Evolutionary conservation across 2,797 vertebrate species (phyloP).

Genomic region (Galago senegalensis): DNA sequence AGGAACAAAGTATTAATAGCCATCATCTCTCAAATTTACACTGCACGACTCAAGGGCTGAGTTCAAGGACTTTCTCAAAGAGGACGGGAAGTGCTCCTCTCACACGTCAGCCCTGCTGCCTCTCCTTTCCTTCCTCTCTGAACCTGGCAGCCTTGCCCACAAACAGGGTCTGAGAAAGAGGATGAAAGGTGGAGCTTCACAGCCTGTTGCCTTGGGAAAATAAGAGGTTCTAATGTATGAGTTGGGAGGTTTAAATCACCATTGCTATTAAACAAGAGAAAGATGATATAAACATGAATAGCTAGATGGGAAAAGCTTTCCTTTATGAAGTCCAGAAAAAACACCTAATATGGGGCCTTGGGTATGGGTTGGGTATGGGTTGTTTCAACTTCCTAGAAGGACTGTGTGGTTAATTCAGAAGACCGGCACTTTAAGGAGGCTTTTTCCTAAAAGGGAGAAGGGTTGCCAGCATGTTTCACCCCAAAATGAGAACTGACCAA

Average conservation of each 20-base stretch:
- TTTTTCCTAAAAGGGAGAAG: not conserved
- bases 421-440: not conserved
- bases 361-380: not conserved
- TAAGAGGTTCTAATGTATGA: not conserved
- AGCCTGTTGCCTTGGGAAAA: not conserved
- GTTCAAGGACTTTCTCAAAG: slow-evolving; percentile 60
- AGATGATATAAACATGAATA: accelerated
- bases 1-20: slow-evolving; percentile 61
- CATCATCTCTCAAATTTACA: slow-evolving; percentile 68
- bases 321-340: not conserved
- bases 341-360: not conserved
- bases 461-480: not conserved
- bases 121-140: not conserved
- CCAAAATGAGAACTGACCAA: slow-evolving; percentile 7
- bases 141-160: not conserved
- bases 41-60: slow-evolving; percentile 29
- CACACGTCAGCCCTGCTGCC: not conserved
- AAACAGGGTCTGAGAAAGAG: not conserved
- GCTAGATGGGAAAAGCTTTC: not conserved
- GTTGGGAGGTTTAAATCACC: not conserved
- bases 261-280: not conserved
- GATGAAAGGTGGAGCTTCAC: not conserved
- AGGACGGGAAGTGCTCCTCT: not conserved
- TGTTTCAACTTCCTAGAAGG: not conserved
- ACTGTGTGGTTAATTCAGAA: not conserved